Evolutionary conservation across 1,140 invertebrate genomes (phyloP).

Genomic region (Babylonia areolata): DNA sequence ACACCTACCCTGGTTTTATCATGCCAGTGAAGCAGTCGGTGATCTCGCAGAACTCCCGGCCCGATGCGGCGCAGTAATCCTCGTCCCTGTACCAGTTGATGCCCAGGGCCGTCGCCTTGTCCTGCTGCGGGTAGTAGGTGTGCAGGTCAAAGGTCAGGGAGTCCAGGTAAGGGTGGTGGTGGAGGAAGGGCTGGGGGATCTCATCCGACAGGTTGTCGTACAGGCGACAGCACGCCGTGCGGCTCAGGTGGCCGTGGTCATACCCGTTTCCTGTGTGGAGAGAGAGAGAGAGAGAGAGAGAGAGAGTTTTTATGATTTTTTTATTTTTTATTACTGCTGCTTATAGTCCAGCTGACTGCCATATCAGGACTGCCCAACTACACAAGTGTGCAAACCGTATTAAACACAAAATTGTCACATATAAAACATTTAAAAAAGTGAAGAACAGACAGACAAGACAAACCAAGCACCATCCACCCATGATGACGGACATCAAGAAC

Average conservation of each 20-base stretch:
- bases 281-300: too few relatives aligned
- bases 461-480: too few relatives aligned
- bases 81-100: conserved; percentile 70
- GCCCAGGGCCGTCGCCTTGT: conserved; percentile 40
- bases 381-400: too few relatives aligned
- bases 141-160: conserved; percentile 40
- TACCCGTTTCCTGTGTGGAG: conserved; percentile 68
- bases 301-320: too few relatives aligned
- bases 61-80: conserved; percentile 46
- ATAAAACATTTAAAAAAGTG: too few relatives aligned
- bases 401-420: too few relatives aligned
- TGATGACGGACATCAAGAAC: too few relatives aligned
- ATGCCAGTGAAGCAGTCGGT: conserved; percentile 57
- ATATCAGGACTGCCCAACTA: too few relatives aligned
- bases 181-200: conserved; percentile 50
- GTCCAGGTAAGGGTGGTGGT: conserved; percentile 58
- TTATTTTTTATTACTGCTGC: too few relatives aligned
- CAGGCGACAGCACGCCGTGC: conserved; percentile 76
- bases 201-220: conserved; percentile 53
- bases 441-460: too few relatives aligned
- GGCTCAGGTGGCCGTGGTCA: conserved; percentile 74
- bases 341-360: too few relatives aligned
- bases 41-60: conserved; percentile 47
- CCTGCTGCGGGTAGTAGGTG: conserved; percentile 28
- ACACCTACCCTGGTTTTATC: conserved; percentile 54